phyloP scores from a whole-genome alignment of 2,888 invertebrate species.

The Drepana falcataria region DNA sequence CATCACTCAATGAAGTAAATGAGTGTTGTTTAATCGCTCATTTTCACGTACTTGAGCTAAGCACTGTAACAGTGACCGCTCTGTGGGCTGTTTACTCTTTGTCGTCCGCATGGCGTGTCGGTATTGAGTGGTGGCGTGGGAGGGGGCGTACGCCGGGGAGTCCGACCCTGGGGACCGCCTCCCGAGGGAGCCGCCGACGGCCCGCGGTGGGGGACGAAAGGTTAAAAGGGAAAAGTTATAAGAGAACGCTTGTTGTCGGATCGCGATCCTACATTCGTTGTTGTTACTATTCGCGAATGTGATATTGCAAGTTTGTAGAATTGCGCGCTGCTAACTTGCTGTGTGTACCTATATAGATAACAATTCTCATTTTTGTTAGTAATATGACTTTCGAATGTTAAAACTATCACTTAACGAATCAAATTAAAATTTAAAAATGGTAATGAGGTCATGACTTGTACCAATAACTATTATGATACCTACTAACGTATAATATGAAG shows the following conservation, averaged over 20 bases:
- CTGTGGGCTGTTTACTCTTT: constrained; percentile 54
- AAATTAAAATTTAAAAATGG: no score
- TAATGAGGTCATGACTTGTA: no score
- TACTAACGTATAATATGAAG: no score
- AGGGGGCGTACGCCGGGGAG: constrained; percentile 57
- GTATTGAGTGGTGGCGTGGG: constrained; percentile 75
- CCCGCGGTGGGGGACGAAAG: constrained; percentile 50
- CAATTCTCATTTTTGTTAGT: no score
- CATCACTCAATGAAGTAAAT: no score
- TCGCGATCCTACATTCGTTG: constrained; percentile 43
- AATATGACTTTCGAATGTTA: no score
- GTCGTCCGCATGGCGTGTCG: constrained; percentile 72
- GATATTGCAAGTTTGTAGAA: constrained; percentile 38
- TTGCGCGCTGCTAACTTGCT: neutral
- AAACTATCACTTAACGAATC: no score
- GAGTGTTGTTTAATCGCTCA: no score
- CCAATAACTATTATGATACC: no score
- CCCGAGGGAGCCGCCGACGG: constrained; percentile 59
- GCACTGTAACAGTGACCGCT: constrained; percentile 10
- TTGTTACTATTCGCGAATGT: constrained; percentile 66
- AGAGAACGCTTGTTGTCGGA: constrained; percentile 75
- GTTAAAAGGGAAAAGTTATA: constrained; percentile 79
- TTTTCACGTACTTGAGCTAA: neutral
- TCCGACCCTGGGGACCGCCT: constrained; percentile 78
- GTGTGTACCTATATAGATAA: neutral